Conservation (phyloP, 2,888 invertebrate species). For the Heliconius ismenius region DNA sequence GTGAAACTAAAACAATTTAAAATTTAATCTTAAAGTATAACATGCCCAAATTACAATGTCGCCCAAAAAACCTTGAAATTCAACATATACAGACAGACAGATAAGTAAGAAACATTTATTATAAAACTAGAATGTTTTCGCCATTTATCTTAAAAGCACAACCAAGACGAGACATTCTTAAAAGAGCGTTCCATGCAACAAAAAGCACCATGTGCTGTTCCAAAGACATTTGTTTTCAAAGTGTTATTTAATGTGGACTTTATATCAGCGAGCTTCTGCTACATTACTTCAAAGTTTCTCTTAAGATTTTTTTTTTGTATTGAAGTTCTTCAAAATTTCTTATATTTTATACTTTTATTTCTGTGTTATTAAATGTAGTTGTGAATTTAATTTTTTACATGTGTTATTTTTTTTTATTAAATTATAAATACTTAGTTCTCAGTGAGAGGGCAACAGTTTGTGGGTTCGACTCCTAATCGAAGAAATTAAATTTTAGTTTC, state of each 20-base stretch:
- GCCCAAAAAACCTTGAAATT: background rate
- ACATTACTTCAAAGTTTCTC: slow-evolving; percentile 26
- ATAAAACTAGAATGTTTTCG: slow-evolving; percentile 1
- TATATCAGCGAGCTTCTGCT: slow-evolving; percentile 24
- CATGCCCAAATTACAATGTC: background rate
- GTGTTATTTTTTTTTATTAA: background rate
- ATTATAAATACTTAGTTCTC: background rate
- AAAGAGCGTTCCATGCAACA: slow-evolving; percentile 4
- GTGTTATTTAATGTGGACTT: slow-evolving; percentile 24
- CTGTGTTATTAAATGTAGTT: background rate
- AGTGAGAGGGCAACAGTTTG: too few species aligned
- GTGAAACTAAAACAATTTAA: background rate
- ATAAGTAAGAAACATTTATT: background rate
- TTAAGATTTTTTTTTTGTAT: slow-evolving; percentile 5
- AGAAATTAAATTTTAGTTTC: too few species aligned
- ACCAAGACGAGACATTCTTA: slow-evolving; percentile 14
- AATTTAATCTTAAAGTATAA: background rate
- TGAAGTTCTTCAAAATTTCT: background rate
- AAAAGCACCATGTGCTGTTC: slow-evolving; percentile 14
- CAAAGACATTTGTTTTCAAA: slow-evolving; percentile 27
- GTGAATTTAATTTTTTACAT: background rate
- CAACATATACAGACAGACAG: background rate
- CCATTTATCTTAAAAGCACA: slow-evolving; percentile 14
- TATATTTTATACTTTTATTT: background rate
- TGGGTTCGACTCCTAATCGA: too few species aligned